phyloP scores from a whole-genome alignment of 2,888 invertebrate species.

The Hofmannophila pseudospretella region DNA sequence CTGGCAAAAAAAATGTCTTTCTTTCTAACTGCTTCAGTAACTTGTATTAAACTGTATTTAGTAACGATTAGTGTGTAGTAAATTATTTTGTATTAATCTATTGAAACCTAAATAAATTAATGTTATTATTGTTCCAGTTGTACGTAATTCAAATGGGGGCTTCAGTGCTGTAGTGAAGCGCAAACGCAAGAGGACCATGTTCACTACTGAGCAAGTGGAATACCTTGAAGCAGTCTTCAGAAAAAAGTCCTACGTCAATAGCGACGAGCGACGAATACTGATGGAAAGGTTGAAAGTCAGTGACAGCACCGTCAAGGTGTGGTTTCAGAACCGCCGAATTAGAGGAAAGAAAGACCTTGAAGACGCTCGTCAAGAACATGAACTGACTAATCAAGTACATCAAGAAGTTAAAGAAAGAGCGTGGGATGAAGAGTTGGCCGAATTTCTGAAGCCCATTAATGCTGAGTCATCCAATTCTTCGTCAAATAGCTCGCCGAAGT shows the following conservation, averaged over 20 bases:
- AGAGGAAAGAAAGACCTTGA: constrained; percentile 75
- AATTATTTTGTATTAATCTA: background rate
- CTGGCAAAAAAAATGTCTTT: too few relatives aligned
- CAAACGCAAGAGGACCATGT: constrained; percentile 85
- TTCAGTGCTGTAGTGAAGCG: constrained; percentile 35
- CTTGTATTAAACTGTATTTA: background rate
- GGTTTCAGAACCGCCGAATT: constrained; percentile 88
- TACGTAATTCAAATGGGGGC: constrained; percentile 18
- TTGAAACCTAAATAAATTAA: background rate
- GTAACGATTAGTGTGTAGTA: background rate
- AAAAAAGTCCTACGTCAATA: constrained; percentile 81
- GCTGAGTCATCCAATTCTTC: background rate
- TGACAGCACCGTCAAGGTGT: constrained; percentile 86
- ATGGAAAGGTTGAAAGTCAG: constrained; percentile 78
- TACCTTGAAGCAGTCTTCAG: constrained; percentile 84
- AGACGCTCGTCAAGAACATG: constrained; percentile 4
- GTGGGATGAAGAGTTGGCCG: background rate
- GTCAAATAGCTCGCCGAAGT: too few relatives aligned
- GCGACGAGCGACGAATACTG: constrained; percentile 82
- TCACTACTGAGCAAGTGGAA: constrained; percentile 84
- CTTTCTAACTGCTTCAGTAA: too few relatives aligned
- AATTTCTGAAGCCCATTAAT: background rate
- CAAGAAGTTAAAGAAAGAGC: background rate
- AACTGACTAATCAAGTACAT: background rate
- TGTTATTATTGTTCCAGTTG: constrained; percentile 21